Evolutionary conservation across 2,797 vertebrate species (phyloP).

Genomic region (Tenualosa thibaudeaui): DNA sequence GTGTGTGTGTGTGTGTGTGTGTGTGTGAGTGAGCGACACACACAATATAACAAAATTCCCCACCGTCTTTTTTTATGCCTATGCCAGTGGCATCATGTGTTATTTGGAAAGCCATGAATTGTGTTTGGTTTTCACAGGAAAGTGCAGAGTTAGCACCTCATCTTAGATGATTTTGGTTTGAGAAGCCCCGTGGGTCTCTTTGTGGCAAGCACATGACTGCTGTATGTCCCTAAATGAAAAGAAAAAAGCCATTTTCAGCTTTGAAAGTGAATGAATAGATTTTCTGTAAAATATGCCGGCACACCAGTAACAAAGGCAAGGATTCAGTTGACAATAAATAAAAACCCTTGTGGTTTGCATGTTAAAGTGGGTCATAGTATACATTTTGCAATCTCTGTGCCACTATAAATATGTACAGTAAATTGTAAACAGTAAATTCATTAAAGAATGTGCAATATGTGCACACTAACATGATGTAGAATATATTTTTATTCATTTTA

Average conservation of each 20-base stretch:
- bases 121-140: background rate
- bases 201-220: background rate
- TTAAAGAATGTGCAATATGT: background rate
- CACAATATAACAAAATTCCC: too few species aligned
- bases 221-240: background rate
- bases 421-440: background rate
- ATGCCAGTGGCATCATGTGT: background rate
- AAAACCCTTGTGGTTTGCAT: background rate
- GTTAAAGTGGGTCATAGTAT: background rate
- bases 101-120: background rate
- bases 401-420: background rate
- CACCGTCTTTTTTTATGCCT: too few species aligned
- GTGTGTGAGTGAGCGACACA: background rate
- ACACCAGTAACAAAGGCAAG: background rate
- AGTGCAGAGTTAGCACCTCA: background rate
- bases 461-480: background rate
- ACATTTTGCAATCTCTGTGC: background rate
- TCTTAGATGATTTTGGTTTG: background rate
- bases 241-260: background rate
- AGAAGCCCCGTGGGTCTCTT: background rate
- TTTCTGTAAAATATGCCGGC: background rate
- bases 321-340: background rate
- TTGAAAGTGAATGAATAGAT: background rate
- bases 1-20: background rate
- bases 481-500: background rate